Evolutionary conservation across 1,140 invertebrate species (phyloP).

Genomic region (Sitobion miscanthi): DNA sequence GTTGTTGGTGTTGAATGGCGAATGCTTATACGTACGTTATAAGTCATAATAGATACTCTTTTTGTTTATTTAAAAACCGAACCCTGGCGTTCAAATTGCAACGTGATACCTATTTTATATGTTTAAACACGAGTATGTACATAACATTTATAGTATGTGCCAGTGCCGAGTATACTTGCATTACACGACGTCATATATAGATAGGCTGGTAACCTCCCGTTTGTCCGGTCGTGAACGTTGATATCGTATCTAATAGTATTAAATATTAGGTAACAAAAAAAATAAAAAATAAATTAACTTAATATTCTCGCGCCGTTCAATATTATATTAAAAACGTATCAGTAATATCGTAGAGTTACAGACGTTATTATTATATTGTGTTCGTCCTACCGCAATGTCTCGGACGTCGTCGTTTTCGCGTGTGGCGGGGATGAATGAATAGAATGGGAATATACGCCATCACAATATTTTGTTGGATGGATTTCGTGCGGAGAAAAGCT

Average conservation of each 20-base stretch:
- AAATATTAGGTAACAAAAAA: background rate
- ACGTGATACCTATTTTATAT: background rate
- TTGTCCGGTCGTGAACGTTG: background rate
- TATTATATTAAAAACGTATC: conserved; percentile 7
- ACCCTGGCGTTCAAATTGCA: background rate
- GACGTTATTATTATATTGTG: background rate
- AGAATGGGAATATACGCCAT: background rate
- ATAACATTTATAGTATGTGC: background rate
- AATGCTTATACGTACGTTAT: no score
- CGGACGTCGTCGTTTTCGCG: background rate
- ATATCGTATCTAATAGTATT: conserved; percentile 13
- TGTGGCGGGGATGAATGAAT: background rate
- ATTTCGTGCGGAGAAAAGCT: background rate
- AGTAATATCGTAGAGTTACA: background rate
- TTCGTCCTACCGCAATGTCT: conserved; percentile 24
- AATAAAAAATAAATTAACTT: background rate
- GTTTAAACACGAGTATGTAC: background rate
- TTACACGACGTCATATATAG: background rate
- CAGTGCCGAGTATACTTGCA: background rate
- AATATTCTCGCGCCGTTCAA: background rate
- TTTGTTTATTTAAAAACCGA: background rate
- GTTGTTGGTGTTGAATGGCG: background rate
- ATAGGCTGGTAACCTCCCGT: background rate
- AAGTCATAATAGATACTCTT: background rate
- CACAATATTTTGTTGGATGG: background rate